Evolutionary conservation across 2,888 invertebrate species (phyloP), one percentile per base, ranked within the genome.

Genomic region (Nomada ferruginata): DNA sequence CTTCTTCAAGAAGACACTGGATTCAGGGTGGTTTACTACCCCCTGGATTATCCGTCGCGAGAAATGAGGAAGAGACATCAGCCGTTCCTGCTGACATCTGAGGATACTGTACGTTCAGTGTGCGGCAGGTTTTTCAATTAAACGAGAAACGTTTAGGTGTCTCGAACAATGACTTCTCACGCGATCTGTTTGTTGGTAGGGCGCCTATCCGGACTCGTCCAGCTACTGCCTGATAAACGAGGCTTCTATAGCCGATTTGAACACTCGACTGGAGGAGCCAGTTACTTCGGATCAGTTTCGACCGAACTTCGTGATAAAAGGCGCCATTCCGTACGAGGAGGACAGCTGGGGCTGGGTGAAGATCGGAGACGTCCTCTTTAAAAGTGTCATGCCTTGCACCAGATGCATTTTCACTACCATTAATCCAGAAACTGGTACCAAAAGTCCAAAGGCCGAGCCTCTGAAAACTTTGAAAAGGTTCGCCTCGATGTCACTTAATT

Each of bases 371-470:
- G 95, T 95, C 15, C 89, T 96, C 65, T 96, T 97, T 89, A 95
- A 96, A 90, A 95, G 95, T 79, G 93, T 96, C 26, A 96, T 96
- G 90, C 96, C 96, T 0, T 96, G 96, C 89, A 95, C 95, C 0
- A 95, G 96, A 95, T 97, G 97, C 90, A 93, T 96, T n/a, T 91
- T 97, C 80, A 96, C 96, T 1, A 97, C 96, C 0, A 95, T 97
- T 1, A 95, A 97, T 91, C 96, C 96, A 0, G 95, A 95, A 83
- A 96, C 96, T 0, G 97, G 96, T 2, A 94, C 94, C 18, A 96
- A 95, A 68, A 93, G 95, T 90, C 88, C 94, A 0, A 94, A 95
- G 36, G 92, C 94, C 3, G 96, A 97, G 89, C 97, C 97, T 0
- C 91, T 97, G 60, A 94, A 94, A 86, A 96, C 96, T 23, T 93